Evolutionary conservation across 2,888 invertebrate species (phyloP), one percentile per base, ranked within the genome.

Genomic region (Amphipoea oculea): DNA sequence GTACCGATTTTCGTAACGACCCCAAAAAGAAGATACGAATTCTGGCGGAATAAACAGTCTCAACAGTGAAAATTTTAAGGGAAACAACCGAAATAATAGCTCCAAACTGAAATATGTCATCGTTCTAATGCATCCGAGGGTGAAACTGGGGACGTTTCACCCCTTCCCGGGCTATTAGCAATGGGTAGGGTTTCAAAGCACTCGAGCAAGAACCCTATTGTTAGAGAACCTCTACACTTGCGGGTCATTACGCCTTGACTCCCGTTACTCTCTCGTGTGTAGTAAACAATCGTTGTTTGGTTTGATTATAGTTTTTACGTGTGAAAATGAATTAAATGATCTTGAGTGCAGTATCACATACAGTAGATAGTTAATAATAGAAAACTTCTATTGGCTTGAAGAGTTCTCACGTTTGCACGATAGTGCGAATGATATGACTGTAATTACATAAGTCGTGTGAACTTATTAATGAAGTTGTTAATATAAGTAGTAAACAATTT

Each of bases 171-270:
- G 83, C 76, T 83, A 89, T 88, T 91, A 90, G 78, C 84, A 67
- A 79, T 75, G 85, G 86, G 85, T 87, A 90, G 91, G 91, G 92
- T 91, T 91, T 87, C 73, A 85, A 84, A 82, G 83, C 82, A 87
- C 85, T 87, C 87, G 73, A 48, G 77, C 82, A 81, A 82, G 88
- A 82, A 85, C 86, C 73, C 88, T 84, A 88, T 93, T 93, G 93
- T 92, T 89, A 88, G 84, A 74, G 76, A 86, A 86, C 88, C 83
- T 78, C 82, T 78, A 76, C 80, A 84, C 84, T 89, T 86, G 85
- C 84, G 79, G 88, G 83, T 89, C 86, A 87, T 89, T 92, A 89
- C 81, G 78, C 81, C 76, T 82, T 81, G 77, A 75, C 73, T 85
- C 67, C 54, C 63, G 76, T 74, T 71, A 73, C 45, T 20, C 60